Percentiles rank a stretch among this genome's conserved stretches.
Evolutionary conservation across 2,888 invertebrate genomes (phyloP).

Genomic region (Chaetoderma sp.): DNA sequence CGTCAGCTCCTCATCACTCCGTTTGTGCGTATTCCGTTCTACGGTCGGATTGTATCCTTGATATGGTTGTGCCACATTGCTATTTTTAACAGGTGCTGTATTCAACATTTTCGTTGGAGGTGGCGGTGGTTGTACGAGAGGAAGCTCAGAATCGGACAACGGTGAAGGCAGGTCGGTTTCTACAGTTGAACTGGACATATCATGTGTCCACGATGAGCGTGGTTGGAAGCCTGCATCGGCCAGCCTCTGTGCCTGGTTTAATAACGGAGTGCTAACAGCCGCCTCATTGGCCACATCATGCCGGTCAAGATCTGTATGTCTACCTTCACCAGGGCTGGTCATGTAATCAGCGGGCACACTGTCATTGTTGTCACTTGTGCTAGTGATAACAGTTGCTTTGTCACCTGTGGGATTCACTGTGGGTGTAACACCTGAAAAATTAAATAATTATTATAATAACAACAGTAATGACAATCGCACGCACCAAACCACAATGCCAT

Average conservation of each 20-base stretch:
- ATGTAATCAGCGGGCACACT: too few species aligned
- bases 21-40: constrained; percentile 79
- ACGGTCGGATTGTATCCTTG: constrained; percentile 87
- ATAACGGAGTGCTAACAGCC: too few species aligned
- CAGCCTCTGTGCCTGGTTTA: constrained; percentile 15
- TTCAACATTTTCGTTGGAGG: constrained; percentile 57
- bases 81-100: constrained; percentile 47
- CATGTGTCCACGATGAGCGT: constrained; percentile 25
- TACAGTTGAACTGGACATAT: constrained; percentile 73
- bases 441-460: background rate
- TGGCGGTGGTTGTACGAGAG: too few species aligned
- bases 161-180: constrained; percentile 72
- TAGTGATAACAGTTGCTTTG: constrained; percentile 22
- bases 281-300: too few species aligned
- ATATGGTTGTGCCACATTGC: constrained; percentile 77
- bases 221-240: constrained; percentile 3
- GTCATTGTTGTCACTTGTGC: constrained; percentile 1
- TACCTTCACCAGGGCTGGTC: too few species aligned
- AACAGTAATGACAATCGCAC: background rate
- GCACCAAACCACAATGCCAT: too few species aligned
- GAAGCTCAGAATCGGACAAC: constrained; percentile 23
- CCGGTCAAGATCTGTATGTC: too few species aligned
- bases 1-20: constrained; percentile 72
- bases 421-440: constrained; percentile 71
- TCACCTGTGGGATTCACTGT: constrained; percentile 71